phyloP scores from a whole-genome alignment of 2,797 vertebrate species.

The Arremon aurantiirostris region DNA sequence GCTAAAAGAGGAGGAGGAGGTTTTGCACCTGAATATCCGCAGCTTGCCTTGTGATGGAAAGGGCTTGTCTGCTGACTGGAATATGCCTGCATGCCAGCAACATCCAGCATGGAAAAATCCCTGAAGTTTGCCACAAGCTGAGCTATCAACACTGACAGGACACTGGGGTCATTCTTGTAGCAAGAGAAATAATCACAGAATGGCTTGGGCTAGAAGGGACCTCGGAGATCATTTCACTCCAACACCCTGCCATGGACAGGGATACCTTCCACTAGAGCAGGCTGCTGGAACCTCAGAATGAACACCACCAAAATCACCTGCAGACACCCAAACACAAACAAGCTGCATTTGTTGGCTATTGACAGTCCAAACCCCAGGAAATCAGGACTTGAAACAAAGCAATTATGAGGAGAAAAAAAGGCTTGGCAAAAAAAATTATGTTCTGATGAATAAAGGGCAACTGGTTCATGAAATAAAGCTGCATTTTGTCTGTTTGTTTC shows the following conservation, averaged over 20 bases:
- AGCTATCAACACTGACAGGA: neutral
- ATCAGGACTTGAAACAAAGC: neutral
- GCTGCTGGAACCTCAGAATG: neutral
- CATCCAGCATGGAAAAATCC: neutral
- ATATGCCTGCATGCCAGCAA: neutral
- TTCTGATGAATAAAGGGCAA: neutral
- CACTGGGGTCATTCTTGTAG: neutral
- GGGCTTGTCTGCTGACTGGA: neutral
- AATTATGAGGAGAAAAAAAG: neutral
- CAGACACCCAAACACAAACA: neutral
- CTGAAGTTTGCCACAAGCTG: fast-evolving
- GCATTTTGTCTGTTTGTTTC: neutral
- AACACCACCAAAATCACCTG: neutral
- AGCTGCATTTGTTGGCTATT: neutral
- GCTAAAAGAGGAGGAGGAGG: neutral
- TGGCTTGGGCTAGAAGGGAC: neutral
- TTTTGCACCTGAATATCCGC: neutral
- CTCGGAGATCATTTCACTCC: neutral
- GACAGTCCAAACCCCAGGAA: neutral
- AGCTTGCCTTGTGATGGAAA: neutral
- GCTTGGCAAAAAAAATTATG: neutral
- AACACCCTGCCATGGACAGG: neutral
- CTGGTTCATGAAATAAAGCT: neutral
- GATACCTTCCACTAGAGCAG: neutral
- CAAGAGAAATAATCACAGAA: neutral